Evolutionary conservation across 1,140 invertebrate genomes (phyloP).

Genomic region (Brachionus paranguensis): DNA sequence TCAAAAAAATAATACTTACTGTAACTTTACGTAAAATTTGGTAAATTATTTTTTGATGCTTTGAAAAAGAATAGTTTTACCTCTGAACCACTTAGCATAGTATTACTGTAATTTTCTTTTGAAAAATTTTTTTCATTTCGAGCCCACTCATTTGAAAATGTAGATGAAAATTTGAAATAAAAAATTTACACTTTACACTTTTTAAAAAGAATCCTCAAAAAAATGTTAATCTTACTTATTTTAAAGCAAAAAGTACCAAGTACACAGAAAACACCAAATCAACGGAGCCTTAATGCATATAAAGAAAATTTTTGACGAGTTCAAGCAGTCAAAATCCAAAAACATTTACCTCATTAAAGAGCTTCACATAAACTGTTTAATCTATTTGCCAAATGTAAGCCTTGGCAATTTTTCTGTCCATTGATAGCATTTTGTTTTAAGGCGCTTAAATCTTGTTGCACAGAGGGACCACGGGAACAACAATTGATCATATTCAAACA

Average conservation of each 20-base stretch:
- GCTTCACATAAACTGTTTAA: conserved; percentile 30
- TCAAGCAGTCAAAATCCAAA: conserved; percentile 18
- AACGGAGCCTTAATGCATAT: conserved; percentile 37
- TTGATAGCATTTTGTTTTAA: neutral
- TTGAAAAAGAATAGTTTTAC: too few species aligned
- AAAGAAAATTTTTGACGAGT: conserved; percentile 17
- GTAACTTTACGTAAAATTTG: too few species aligned
- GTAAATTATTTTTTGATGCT: too few species aligned
- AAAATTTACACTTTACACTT: too few species aligned
- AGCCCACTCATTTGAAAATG: too few species aligned
- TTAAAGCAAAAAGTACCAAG: conserved; percentile 23
- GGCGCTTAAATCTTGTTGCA: conserved; percentile 12
- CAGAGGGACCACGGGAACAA: neutral
- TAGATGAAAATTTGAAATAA: too few species aligned
- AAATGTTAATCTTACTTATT: too few species aligned
- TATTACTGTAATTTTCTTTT: too few species aligned
- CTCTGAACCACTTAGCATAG: too few species aligned
- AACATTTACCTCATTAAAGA: conserved; percentile 28
- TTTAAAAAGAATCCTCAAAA: too few species aligned
- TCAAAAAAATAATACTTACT: too few species aligned
- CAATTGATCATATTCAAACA: conserved; percentile 7
- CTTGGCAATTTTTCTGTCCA: neutral
- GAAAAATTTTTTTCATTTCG: too few species aligned
- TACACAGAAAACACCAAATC: conserved; percentile 30
- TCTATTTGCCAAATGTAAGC: conserved; percentile 33